Evolutionary conservation across 2,888 invertebrate genomes (phyloP).

Genomic region (Oxycera nigricornis): DNA sequence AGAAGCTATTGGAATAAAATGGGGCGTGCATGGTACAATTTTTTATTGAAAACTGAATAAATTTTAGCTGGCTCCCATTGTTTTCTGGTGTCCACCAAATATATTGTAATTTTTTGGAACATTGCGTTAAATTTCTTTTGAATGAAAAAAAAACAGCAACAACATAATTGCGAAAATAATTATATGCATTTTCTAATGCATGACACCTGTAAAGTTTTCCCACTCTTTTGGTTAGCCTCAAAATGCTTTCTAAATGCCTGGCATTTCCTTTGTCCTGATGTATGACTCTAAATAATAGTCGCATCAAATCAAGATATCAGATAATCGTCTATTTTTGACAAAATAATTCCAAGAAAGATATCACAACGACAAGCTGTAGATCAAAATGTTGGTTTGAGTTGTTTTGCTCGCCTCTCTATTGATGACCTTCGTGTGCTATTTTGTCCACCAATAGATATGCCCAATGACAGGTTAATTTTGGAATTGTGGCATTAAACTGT

Average conservation of each 20-base stretch:
- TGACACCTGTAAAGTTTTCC: background rate
- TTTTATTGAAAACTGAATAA: too few relatives aligned
- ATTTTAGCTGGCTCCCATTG: too few relatives aligned
- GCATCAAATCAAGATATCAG: conserved; percentile 39
- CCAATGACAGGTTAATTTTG: conserved; percentile 37
- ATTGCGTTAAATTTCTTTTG: too few relatives aligned
- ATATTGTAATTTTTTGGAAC: too few relatives aligned
- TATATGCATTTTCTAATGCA: too few relatives aligned
- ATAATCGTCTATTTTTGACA: conserved; percentile 34
- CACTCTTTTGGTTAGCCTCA: background rate
- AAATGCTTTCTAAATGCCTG: background rate
- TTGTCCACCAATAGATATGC: conserved; percentile 20
- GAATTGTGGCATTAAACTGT: conserved; percentile 4
- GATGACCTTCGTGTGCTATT: conserved; percentile 18
- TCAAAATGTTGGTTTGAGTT: background rate
- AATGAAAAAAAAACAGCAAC: too few relatives aligned
- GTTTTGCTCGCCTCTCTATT: conserved; percentile 4
- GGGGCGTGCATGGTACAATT: background rate
- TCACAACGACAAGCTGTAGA: conserved; percentile 2
- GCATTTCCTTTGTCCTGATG: conserved; percentile 10
- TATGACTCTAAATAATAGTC: conserved; percentile 17
- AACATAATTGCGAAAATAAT: too few relatives aligned
- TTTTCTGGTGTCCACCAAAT: too few relatives aligned
- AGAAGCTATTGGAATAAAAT: background rate
- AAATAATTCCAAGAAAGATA: conserved; percentile 37